phyloP scores from a whole-genome alignment of 1,140 invertebrate genomes.

The Drosophila paulistorum region DNA sequence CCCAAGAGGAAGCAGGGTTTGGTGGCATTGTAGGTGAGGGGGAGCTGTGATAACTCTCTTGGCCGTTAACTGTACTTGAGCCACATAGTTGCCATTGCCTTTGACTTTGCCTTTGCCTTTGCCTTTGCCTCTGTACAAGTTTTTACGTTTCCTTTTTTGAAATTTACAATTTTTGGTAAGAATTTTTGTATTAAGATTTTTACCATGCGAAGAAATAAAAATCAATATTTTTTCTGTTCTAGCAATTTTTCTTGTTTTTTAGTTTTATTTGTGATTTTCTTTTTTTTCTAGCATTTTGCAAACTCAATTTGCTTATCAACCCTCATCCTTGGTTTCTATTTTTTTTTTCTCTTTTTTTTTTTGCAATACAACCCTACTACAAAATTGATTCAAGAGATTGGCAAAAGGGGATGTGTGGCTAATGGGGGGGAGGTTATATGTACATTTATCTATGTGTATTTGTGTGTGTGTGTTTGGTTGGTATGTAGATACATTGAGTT shows the following conservation, averaged over 20 bases:
- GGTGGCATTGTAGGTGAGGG: neutral
- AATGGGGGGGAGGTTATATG: neutral
- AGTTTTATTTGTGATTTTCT: constrained; percentile 1
- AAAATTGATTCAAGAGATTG: constrained; percentile 14
- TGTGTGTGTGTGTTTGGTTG: neutral
- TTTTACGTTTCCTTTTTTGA: constrained; percentile 19
- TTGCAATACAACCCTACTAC: constrained; percentile 46
- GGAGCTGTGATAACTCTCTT: constrained; percentile 30
- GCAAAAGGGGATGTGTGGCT: constrained; percentile 7
- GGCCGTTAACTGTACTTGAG: constrained; percentile 67
- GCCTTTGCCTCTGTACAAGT: constrained; percentile 27
- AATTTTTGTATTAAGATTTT: neutral
- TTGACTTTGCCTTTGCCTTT: constrained; percentile 2
- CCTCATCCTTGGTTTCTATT: constrained; percentile 39
- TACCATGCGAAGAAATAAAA: constrained; percentile 15
- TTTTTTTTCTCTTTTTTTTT: neutral
- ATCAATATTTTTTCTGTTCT: constrained; percentile 33
- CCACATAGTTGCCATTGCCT: constrained; percentile 12
- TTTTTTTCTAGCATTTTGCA: constrained; percentile 5
- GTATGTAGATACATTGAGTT: constrained; percentile 9
- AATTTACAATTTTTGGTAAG: neutral
- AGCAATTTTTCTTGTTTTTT: neutral
- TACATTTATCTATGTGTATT: neutral
- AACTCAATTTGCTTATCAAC: constrained; percentile 65
- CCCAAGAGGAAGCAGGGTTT: constrained; percentile 13